Percentiles rank a stretch among this genome's conserved stretches.
These are phyloP conservation scores for Aselliscus stoliczkanus DNA, from an alignment of 2,797 vertebrate genomes.

Conservation along the genomic window DNA sequence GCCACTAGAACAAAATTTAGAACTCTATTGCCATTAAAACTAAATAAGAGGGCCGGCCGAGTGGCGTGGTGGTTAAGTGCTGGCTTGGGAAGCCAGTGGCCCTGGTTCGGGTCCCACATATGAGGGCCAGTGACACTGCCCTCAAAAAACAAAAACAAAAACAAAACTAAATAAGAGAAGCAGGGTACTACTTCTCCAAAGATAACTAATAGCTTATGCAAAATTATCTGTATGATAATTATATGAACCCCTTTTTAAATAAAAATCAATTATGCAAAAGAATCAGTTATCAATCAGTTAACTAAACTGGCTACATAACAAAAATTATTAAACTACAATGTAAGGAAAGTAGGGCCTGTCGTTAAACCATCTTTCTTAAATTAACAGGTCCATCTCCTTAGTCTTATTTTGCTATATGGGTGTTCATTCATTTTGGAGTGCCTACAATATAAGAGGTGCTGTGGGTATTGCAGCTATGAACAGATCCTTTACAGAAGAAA, in stretches of 20 bases:
- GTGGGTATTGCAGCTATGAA: background rate
- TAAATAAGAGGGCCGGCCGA: no score
- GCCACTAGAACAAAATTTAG: background rate
- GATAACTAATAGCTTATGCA: background rate
- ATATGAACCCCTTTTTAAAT: background rate
- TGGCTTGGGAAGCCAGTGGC: no score
- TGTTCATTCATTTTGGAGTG: background rate
- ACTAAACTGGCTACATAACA: background rate
- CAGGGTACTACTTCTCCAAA: background rate
- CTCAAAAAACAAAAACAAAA: no score
- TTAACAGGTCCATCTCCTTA: background rate
- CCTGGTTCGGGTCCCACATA: no score
- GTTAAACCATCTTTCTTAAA: background rate
- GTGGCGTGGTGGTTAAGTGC: no score
- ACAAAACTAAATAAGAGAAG: background rate
- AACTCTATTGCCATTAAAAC: background rate
- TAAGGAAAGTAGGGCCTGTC: background rate
- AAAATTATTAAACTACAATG: background rate
- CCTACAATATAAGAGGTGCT: background rate
- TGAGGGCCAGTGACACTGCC: no score
- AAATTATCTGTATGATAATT: background rate
- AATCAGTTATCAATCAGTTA: background rate
- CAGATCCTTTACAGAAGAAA: background rate
- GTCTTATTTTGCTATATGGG: background rate
- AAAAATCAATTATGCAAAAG: background rate